Percentiles rank a stretch among this genome's conserved stretches.
Conservation (phyloP, 1,140 invertebrate species). For the Asbolus verrucosus region DNA sequence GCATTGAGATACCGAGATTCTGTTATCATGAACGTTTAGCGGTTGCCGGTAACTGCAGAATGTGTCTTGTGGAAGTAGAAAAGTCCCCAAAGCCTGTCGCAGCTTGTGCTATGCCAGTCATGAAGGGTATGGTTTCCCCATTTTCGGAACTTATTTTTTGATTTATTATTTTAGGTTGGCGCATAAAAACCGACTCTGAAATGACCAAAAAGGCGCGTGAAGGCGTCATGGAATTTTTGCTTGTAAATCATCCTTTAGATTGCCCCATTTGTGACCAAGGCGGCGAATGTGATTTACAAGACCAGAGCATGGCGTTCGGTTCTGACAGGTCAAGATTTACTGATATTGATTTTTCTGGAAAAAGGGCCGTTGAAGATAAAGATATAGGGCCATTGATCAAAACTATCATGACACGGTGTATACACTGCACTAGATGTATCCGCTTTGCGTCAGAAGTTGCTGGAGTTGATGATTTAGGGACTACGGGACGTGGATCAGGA, state of each 20-base stretch:
- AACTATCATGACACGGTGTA: constrained; percentile 99
- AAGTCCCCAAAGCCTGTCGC: constrained; percentile 96
- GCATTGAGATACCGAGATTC: constrained; percentile 98
- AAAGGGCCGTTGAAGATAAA: constrained; percentile 99
- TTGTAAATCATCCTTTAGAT: constrained; percentile 98
- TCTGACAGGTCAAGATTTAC: constrained; percentile 94
- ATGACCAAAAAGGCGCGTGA: constrained; percentile 94
- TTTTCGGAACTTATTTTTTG: neutral
- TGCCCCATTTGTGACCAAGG: constrained; percentile 99
- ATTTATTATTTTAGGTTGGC: constrained; percentile 68
- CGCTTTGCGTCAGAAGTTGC: constrained; percentile 97
- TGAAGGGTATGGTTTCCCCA: constrained; percentile 84
- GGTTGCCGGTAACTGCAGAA: constrained; percentile 98
- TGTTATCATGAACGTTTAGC: constrained; percentile 99
- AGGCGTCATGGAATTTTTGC: constrained; percentile 99
- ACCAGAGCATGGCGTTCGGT: constrained; percentile 99
- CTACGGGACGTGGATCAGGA: constrained; percentile 93
- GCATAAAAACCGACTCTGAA: constrained; percentile 97
- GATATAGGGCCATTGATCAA: constrained; percentile 98
- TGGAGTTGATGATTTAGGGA: constrained; percentile 97
- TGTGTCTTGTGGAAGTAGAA: constrained; percentile 99
- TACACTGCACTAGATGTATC: constrained; percentile 99
- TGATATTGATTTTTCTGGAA: constrained; percentile 94
- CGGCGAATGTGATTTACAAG: constrained; percentile 98
- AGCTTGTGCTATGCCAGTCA: constrained; percentile 99